Evolutionary conservation across 2,888 invertebrate genomes (phyloP).

Genomic region (Tricholauxania praeusta): DNA sequence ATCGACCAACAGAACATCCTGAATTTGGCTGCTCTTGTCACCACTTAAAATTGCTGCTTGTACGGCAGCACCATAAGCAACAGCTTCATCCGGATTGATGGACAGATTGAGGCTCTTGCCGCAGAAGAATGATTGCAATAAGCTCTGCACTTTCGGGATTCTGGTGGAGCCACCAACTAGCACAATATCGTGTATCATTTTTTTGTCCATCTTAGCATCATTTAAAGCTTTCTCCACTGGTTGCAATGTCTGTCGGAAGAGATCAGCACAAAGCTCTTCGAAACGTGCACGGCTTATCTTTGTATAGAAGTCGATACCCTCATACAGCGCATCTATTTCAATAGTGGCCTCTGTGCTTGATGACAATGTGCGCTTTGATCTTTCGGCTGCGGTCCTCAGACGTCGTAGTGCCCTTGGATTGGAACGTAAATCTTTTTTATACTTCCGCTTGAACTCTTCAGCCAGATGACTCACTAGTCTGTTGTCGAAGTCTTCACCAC

Average conservation of each 20-base stretch:
- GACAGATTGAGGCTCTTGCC: conserved; percentile 79
- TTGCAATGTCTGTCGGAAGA: conserved; percentile 79
- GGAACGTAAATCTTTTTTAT: conserved; percentile 75
- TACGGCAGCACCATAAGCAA: conserved; percentile 82
- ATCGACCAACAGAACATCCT: conserved; percentile 79
- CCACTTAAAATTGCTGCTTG: conserved; percentile 80
- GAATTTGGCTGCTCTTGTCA: conserved; percentile 78
- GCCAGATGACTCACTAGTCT: conserved; percentile 87
- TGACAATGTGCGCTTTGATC: conserved; percentile 82
- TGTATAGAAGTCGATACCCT: conserved; percentile 80
- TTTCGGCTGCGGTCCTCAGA: conserved; percentile 80
- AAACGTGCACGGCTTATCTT: conserved; percentile 81
- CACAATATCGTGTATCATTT: conserved; percentile 81
- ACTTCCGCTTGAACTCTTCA: conserved; percentile 86
- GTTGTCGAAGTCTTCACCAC: conserved; percentile 92
- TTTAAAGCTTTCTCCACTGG: conserved; percentile 83
- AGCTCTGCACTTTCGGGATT: conserved; percentile 82
- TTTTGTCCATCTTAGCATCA: conserved; percentile 84
- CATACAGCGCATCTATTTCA: conserved; percentile 80
- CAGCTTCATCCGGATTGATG: conserved; percentile 85
- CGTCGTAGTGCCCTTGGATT: conserved; percentile 77
- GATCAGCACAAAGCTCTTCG: conserved; percentile 79
- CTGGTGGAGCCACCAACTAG: conserved; percentile 85
- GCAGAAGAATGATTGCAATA: conserved; percentile 81
- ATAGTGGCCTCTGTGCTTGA: conserved; percentile 83